Conservation (phyloP, 2,888 invertebrate species). For the Amiota communis region DNA sequence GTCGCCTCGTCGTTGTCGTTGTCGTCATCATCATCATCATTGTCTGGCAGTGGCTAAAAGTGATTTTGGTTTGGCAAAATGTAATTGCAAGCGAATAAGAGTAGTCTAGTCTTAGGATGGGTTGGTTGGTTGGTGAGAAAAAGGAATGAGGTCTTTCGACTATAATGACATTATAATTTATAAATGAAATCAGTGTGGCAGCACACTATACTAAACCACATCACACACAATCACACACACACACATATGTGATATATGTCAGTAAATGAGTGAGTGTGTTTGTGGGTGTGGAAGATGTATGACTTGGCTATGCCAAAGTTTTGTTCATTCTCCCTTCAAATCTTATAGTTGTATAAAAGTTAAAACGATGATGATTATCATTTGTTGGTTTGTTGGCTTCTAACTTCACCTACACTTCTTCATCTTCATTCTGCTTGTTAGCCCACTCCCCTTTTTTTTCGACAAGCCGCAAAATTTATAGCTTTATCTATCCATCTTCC, state of each 20-base stretch:
- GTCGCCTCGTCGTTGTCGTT: not conserved
- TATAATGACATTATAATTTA: conserved; percentile 72
- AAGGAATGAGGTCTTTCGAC: conserved; percentile 51
- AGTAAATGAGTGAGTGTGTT: conserved; percentile 60
- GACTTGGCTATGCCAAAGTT: not conserved
- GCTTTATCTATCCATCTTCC: not conserved
- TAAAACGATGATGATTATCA: conserved; percentile 52
- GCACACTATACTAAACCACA: not conserved
- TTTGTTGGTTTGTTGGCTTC: conserved; percentile 24
- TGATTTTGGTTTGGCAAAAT: conserved; percentile 3
- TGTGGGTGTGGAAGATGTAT: conserved; percentile 32
- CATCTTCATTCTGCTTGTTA: not conserved
- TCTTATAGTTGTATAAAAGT: conserved; percentile 24
- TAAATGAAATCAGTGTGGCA: conserved; percentile 63
- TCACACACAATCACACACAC: no score
- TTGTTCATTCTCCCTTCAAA: not conserved
- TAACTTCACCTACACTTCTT: not conserved
- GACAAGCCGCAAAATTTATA: conserved; percentile 48
- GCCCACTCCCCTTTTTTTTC: not conserved
- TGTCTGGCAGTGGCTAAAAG: conserved; percentile 26
- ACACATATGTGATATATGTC: conserved; percentile 5
- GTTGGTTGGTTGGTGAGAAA: not conserved
- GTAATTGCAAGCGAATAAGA: conserved; percentile 55
- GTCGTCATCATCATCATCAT: no score
- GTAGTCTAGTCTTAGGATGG: conserved; percentile 27